phyloP scores from a whole-genome alignment of 2,888 invertebrate genomes.

The Rotaria macrura region DNA sequence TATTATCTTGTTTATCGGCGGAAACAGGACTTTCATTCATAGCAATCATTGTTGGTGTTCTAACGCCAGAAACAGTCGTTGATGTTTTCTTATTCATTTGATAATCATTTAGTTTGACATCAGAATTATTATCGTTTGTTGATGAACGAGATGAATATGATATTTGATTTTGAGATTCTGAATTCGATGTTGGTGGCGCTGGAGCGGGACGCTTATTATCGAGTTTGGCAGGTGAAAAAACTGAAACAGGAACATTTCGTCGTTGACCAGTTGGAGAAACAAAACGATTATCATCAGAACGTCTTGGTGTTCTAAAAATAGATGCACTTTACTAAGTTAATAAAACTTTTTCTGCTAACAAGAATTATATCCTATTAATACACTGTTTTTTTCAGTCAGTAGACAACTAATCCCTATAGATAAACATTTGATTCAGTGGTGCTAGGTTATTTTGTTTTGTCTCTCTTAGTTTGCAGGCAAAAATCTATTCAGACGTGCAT shows the following conservation, averaged over 20 bases:
- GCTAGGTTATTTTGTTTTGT: too few relatives aligned
- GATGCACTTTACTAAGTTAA: too few relatives aligned
- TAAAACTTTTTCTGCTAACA: too few relatives aligned
- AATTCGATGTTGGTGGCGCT: background rate
- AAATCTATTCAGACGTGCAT: too few relatives aligned
- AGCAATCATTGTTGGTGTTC: background rate
- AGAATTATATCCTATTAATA: too few relatives aligned
- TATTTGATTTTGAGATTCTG: background rate
- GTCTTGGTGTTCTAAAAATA: background rate
- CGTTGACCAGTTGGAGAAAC: background rate
- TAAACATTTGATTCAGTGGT: too few relatives aligned
- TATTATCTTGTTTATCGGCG: background rate
- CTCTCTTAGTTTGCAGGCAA: too few relatives aligned
- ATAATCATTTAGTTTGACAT: background rate
- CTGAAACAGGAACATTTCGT: background rate
- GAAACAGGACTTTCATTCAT: background rate
- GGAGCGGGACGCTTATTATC: slow-evolving; percentile 2
- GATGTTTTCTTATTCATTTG: background rate
- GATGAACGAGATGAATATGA: background rate
- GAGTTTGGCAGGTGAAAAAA: background rate
- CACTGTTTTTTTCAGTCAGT: too few relatives aligned
- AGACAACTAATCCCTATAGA: too few relatives aligned
- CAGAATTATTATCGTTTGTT: background rate
- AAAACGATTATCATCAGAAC: background rate
- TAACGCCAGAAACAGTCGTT: background rate